Percentiles rank a stretch among this genome's conserved stretches.
phyloP scores from a whole-genome alignment of 2,797 vertebrate species.

The Rhabdomys pumilio region DNA sequence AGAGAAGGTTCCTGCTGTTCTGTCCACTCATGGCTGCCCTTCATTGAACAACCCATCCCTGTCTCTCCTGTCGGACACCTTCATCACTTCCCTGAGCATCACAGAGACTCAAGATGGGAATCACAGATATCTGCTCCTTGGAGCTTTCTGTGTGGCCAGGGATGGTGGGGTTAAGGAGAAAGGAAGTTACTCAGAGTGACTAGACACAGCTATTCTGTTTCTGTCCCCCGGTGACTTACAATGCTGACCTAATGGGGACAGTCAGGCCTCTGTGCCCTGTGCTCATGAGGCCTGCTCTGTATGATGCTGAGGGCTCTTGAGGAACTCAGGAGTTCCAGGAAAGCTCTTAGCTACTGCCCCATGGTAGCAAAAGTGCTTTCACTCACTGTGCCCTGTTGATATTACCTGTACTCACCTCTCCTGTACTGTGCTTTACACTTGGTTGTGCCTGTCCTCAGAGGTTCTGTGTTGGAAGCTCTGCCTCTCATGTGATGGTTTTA shows the following conservation, averaged over 20 bases:
- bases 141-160: not conserved
- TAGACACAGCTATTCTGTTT: not conserved
- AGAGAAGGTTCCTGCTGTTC: fast-evolving
- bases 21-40: fast-evolving
- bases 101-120: fast-evolving
- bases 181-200: fast-evolving
- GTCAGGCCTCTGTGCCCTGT: not conserved
- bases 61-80: fast-evolving
- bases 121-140: fast-evolving
- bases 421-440: not conserved
- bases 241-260: not conserved
- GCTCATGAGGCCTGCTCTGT: fast-evolving
- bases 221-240: no score
- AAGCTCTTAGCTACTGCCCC: not conserved
- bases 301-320: fast-evolving
- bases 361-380: not conserved
- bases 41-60: fast-evolving
- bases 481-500: not conserved
- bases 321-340: not conserved
- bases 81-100: fast-evolving
- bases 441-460: not conserved
- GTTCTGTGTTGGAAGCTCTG: not conserved
- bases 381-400: not conserved
- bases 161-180: no score
- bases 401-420: not conserved